These are phyloP conservation scores for Erynnis tages DNA, from an alignment of 2,888 invertebrate species.

Conservation along the genomic window DNA sequence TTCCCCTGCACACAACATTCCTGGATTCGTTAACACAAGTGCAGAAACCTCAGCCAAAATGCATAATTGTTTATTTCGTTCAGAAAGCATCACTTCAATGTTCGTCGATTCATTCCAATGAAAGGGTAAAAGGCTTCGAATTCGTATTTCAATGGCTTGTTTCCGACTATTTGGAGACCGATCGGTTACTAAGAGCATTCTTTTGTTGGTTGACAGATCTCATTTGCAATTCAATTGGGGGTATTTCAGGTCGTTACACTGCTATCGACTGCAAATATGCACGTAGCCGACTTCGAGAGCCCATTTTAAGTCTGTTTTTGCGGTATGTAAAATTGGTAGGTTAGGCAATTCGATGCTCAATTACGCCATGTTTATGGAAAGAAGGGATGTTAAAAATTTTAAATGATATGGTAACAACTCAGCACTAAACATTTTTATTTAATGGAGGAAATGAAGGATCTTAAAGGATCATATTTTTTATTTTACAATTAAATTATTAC, in stretches of 20 bases:
- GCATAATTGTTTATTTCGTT: slow-evolving; percentile 15
- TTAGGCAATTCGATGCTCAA: neutral
- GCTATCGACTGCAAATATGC: slow-evolving; percentile 24
- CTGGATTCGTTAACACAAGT: neutral
- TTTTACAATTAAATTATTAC: no score
- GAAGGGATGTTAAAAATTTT: neutral
- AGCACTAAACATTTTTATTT: neutral
- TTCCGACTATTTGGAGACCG: slow-evolving; percentile 41
- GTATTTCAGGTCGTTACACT: slow-evolving; percentile 35
- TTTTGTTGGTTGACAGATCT: slow-evolving; percentile 54
- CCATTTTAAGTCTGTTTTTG: slow-evolving; percentile 1
- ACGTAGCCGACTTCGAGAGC: neutral
- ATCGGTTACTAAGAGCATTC: slow-evolving; percentile 49
- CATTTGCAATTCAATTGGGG: slow-evolving; percentile 55
- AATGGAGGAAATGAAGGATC: neutral
- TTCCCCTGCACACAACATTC: neutral
- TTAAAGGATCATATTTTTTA: no score
- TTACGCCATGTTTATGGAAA: neutral
- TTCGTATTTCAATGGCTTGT: slow-evolving; percentile 44
- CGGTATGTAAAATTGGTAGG: slow-evolving; percentile 3
- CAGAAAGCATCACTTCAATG: slow-evolving; percentile 16
- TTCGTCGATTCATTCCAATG: slow-evolving; percentile 35
- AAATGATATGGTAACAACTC: neutral
- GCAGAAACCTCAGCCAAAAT: neutral
- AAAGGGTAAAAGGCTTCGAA: slow-evolving; percentile 42